phyloP scores from a whole-genome alignment of 2,113 vertebrate species.

The Castor canadensis region DNA sequence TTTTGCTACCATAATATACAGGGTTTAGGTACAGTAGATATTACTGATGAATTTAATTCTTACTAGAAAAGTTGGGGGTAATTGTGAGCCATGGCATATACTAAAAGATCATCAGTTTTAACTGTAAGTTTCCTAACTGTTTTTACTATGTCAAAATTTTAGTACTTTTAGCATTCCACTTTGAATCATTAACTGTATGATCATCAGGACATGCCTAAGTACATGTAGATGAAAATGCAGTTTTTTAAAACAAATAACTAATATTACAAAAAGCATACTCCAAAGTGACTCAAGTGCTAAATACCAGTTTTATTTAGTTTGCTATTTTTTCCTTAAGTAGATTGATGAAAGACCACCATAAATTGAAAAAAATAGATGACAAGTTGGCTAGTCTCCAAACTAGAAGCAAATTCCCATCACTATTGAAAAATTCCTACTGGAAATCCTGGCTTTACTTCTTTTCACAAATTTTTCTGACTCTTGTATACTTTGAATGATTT shows the following conservation, averaged over 20 bases:
- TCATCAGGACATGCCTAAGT: background rate
- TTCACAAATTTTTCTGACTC: conserved; percentile 80
- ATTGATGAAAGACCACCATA: background rate
- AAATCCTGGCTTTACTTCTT: conserved; percentile 84
- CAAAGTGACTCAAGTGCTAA: conserved; percentile 41
- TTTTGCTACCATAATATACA: background rate
- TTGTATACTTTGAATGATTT: conserved; percentile 80
- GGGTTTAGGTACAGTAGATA: background rate
- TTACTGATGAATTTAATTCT: background rate
- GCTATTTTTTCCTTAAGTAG: conserved; percentile 64
- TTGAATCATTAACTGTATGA: conserved; percentile 40
- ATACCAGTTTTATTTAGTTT: conserved; percentile 69
- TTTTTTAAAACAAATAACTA: conserved; percentile 2
- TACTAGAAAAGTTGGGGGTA: background rate
- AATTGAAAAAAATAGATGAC: conserved; percentile 49
- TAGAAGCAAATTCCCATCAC: conserved; percentile 52
- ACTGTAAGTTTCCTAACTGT: conserved; percentile 58
- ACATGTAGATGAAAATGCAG: conserved; percentile 44
- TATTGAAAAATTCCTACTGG: conserved; percentile 81
- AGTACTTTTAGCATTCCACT: conserved; percentile 53
- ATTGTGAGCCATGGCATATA: background rate
- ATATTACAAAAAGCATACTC: conserved; percentile 34
- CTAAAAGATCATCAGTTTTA: conserved; percentile 22
- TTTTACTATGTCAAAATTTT: conserved; percentile 56
- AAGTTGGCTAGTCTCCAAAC: conserved; percentile 61